These are phyloP conservation scores for Takifugu ocellatus DNA, from an alignment of 2,797 vertebrate genomes.

Conservation along the genomic window DNA sequence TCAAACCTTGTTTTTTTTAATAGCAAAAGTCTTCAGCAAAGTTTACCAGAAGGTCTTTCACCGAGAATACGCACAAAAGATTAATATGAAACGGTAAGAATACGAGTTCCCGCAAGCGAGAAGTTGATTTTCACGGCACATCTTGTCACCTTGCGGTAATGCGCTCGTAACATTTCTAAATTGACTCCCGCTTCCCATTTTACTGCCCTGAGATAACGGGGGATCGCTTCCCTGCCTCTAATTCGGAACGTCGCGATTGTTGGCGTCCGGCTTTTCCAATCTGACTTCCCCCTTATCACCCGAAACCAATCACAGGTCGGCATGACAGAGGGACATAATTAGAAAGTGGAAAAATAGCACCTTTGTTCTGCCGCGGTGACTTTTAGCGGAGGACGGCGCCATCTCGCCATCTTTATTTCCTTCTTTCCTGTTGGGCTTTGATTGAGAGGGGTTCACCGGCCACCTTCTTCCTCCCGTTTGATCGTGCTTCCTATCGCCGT, in stretches of 20 bases:
- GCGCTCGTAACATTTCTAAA: constrained; percentile 54
- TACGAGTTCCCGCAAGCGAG: constrained; percentile 35
- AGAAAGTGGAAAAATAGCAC: constrained; percentile 59
- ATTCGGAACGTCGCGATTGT: constrained; percentile 63
- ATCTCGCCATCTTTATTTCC: constrained; percentile 12
- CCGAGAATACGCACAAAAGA: constrained; percentile 47
- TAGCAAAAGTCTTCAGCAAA: constrained; percentile 41
- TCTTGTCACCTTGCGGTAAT: constrained; percentile 50
- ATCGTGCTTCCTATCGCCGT: no score
- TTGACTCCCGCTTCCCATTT: constrained; percentile 41
- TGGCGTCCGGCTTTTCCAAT: constrained; percentile 51
- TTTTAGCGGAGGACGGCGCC: constrained; percentile 21
- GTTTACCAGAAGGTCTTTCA: constrained; percentile 23
- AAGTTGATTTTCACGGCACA: constrained; percentile 35
- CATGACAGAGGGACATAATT: constrained; percentile 70
- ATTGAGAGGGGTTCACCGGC: no score
- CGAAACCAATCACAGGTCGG: constrained; percentile 63
- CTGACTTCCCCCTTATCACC: constrained; percentile 54
- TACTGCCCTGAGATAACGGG: constrained; percentile 56
- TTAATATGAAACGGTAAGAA: constrained; percentile 42
- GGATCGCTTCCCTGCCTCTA: constrained; percentile 44
- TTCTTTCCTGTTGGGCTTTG: no score
- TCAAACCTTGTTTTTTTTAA: constrained; percentile 9
- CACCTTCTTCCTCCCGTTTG: no score
- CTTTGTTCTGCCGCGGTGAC: constrained; percentile 41